Base-by-base conservation (phyloP, 2,888 invertebrate species). In the Lasioglossum vierecki region DNA sequence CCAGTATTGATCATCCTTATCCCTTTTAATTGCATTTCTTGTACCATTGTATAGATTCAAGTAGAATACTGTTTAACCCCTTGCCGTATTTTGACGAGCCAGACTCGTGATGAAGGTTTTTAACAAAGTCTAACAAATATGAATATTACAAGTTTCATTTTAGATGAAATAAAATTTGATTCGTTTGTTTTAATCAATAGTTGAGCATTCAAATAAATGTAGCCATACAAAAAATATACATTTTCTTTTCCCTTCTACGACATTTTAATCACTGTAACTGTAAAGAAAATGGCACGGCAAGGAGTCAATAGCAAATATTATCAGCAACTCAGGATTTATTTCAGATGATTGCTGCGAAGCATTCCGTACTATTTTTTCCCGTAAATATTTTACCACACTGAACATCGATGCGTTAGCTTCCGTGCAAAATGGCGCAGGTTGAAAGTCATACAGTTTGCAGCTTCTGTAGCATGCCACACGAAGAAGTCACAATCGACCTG, bases 391-490 rank as follows among this genome's bases (percentile, higher is more conserved):
- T 53, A 78, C 57, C 46, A 76, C 70, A 70, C 76, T 30, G 80
- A 84, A 85, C 76, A 76, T 80, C 63, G 82, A 79, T 79, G 63
- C 73, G 53, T 41, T 46, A 26, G 22, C 35, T 53, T 60, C n/a
- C 75, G 70, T 18, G 78, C 73, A 71, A 85, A 85, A 81, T 80
- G 35, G 35, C 49, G 71, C 79, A 85, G 89, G 89, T 90, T 87
- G 88, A 90, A 92, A 82, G 79, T 87, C 78, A 79, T 75, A 89
- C 89, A 88, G 91, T 91, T 90, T 90, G 88, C 92, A 91, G 89
- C 91, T 89, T 90, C 91, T 91, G 90, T 91, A 91, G 78, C 92
- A 88, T 82, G 84, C 81, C 68, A 84, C 82, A 84, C 87, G 83
- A 89, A 79, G 60, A 74, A 71, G 77, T 78, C 79, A 82, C 76